phyloP scores from a whole-genome alignment of 2,113 vertebrate species.

The Myotis lucifugus region DNA sequence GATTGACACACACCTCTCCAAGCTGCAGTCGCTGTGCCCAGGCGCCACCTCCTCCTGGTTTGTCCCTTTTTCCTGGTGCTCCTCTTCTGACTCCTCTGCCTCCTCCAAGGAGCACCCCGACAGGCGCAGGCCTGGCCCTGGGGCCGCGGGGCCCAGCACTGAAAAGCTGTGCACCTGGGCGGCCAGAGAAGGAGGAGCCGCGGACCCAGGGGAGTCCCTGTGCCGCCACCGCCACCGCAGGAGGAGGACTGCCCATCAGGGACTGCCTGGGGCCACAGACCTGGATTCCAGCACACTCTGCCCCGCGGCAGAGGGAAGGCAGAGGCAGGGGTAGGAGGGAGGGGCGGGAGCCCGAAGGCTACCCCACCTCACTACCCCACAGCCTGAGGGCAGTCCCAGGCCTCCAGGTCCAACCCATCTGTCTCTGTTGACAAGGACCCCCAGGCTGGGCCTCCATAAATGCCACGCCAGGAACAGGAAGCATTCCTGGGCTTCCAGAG shows the following conservation, averaged over 20 bases:
- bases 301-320: background rate
- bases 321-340: background rate
- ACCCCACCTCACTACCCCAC: no score
- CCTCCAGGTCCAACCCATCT: background rate
- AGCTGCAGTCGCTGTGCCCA: no score
- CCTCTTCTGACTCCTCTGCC: background rate
- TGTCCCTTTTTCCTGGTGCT: background rate
- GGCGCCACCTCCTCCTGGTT: rapidly evolving
- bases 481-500: background rate
- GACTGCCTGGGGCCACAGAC: background rate
- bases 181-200: background rate
- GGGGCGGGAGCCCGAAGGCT: background rate
- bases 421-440: background rate
- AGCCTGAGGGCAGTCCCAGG: background rate
- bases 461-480: background rate
- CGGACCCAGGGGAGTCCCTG: rapidly evolving
- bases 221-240: no score
- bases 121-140: background rate
- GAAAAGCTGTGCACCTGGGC: background rate
- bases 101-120: background rate
- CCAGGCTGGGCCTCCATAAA: background rate
- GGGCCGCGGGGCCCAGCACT: no score
- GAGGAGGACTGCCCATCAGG: background rate
- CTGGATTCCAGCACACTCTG: background rate
- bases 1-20: background rate